Conservation (phyloP, 2,797 vertebrate species). For the Erethizon dorsatum region DNA sequence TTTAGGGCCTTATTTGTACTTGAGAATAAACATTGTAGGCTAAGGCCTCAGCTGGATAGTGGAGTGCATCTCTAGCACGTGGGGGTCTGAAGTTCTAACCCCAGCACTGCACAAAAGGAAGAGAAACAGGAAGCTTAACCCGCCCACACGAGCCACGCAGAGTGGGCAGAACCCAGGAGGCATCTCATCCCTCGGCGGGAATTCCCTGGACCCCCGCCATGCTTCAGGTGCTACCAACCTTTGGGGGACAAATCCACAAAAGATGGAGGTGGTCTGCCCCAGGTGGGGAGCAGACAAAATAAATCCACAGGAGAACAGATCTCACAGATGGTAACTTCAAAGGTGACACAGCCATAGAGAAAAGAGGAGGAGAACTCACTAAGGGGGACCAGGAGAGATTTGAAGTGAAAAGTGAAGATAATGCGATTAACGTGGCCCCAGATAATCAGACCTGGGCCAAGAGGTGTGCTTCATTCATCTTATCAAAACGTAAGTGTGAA, state of each 20-base stretch:
- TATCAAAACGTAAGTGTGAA: not conserved
- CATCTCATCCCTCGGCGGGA: not conserved
- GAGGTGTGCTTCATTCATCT: not conserved
- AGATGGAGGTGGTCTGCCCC: not conserved
- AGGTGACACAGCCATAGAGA: not conserved
- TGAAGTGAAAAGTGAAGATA: not conserved
- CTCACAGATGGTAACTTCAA: not conserved
- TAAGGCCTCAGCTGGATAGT: not conserved
- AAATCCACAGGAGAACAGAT: not conserved
- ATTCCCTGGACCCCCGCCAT: not conserved
- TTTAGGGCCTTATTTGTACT: not conserved
- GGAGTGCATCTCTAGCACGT: not conserved
- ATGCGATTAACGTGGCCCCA: not conserved
- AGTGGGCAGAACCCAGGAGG: rapidly evolving
- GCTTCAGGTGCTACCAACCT: not conserved
- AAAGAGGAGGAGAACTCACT: not conserved
- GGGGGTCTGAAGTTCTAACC: not conserved
- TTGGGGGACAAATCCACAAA: too few species aligned
- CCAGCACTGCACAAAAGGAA: not conserved
- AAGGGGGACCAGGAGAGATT: not conserved
- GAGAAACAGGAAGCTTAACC: not conserved
- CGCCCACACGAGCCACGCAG: not conserved
- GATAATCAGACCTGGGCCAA: not conserved
- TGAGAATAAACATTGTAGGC: not conserved
- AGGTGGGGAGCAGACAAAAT: not conserved